Conservation (phyloP, 1,140 invertebrate species). For the Bemisia tabaci region DNA sequence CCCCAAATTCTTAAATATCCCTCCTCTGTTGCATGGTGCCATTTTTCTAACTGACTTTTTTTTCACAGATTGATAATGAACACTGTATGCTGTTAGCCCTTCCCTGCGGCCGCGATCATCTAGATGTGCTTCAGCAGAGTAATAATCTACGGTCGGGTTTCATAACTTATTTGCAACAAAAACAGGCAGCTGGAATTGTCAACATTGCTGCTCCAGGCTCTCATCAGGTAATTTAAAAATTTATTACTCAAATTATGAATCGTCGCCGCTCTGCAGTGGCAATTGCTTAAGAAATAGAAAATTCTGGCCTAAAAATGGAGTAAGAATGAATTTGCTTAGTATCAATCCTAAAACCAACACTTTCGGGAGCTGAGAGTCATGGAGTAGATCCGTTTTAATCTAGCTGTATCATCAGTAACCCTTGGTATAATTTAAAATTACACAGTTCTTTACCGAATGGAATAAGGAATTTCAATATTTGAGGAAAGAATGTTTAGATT, state of each 20-base stretch:
- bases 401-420: slow-evolving; percentile 5
- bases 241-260: too few relatives aligned
- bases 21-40: background rate
- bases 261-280: too few relatives aligned
- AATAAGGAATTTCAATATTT: too few relatives aligned
- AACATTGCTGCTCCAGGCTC: slow-evolving; percentile 79
- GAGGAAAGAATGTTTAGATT: too few relatives aligned
- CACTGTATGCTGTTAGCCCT: slow-evolving; percentile 91
- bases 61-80: slow-evolving; percentile 73
- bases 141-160: slow-evolving; percentile 81
- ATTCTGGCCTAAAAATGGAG: too few relatives aligned
- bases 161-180: slow-evolving; percentile 89
- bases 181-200: slow-evolving; percentile 95
- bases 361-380: too few relatives aligned
- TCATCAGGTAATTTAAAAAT: slow-evolving; percentile 64
- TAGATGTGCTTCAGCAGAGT: slow-evolving; percentile 84
- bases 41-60: slow-evolving; percentile 16
- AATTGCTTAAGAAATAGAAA: too few relatives aligned
- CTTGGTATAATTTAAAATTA: too few relatives aligned
- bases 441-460: too few relatives aligned
- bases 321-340: slow-evolving; percentile 7
- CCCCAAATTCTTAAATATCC: too few relatives aligned
- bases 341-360: background rate
- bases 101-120: slow-evolving; percentile 84
- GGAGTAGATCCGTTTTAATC: slow-evolving; percentile 1